phyloP scores from a whole-genome alignment of 1,140 invertebrate genomes.

The Drosophila nannoptera region DNA sequence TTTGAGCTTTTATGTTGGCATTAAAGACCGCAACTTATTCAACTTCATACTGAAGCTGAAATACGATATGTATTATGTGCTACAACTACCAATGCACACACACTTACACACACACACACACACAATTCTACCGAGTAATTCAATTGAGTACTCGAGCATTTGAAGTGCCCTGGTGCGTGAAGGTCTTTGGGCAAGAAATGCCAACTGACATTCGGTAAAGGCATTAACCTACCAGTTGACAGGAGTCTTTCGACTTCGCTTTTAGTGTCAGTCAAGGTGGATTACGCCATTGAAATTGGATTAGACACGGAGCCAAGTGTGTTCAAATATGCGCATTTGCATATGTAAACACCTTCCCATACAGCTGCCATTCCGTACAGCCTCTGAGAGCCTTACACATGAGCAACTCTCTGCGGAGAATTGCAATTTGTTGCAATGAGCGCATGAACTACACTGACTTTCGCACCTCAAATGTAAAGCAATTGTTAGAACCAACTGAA shows the following conservation, averaged over 20 bases:
- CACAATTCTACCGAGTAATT: slow-evolving; percentile 8
- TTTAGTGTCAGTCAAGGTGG: slow-evolving; percentile 26
- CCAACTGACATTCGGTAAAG: slow-evolving; percentile 3
- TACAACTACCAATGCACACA: background rate
- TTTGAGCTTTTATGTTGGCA: slow-evolving; percentile 14
- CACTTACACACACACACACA: background rate
- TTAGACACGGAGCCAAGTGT: slow-evolving; percentile 24
- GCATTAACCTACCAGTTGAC: slow-evolving; percentile 20
- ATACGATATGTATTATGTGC: background rate
- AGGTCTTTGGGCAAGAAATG: slow-evolving; percentile 13
- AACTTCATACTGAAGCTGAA: background rate
- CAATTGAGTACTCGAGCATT: slow-evolving; percentile 23
- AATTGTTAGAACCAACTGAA: background rate
- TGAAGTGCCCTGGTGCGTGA: slow-evolving; percentile 16
- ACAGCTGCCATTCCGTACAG: background rate
- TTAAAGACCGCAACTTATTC: slow-evolving; percentile 11
- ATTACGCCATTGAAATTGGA: slow-evolving; percentile 28
- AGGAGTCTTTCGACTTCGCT: slow-evolving; percentile 20
- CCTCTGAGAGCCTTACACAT: slow-evolving; percentile 4
- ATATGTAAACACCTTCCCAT: slow-evolving; percentile 6
- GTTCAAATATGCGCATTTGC: slow-evolving; percentile 14
- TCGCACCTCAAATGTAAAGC: background rate
- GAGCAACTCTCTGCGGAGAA: background rate
- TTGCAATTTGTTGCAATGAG: slow-evolving; percentile 4
- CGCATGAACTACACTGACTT: background rate